Evolutionary conservation across 2,113 vertebrate genomes (phyloP), one percentile per base, ranked within the genome.

Genomic region (Tragelaphus buxtoni): DNA sequence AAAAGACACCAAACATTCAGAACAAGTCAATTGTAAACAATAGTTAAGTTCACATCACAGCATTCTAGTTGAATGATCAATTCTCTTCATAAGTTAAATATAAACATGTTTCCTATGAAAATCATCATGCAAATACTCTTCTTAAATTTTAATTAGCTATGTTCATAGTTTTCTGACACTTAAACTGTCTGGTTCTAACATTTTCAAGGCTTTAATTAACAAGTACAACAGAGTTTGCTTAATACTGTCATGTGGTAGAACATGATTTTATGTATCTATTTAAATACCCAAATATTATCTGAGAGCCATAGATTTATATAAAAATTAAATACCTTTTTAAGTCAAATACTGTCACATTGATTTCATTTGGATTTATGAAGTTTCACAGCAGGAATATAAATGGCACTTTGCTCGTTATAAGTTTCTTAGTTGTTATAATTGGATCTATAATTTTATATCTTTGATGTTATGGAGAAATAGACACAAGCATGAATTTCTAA

Each of bases 121-220:
- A 95, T 4, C 11, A 53, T 69, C 79, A 89, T 92, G n/a, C 22
- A 97, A 90, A 92, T 63, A 94, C 88, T 93, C 47, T 81, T 97
- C 14, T 93, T 65, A 96, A 86, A 87, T 96, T 95, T 95, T 97
- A 97, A 96, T 98, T 97, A 98, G 39, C 30, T 51, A 92, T 95
- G 32, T 95, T 98, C 88, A 91, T 90, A 87, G 90, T 97, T 97
- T 26, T 26, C 82, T 96, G 83, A 97, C 82, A 97, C 74, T 91
- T 94, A 95, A 96, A 95, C 35, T 94, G 39, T 87, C 35, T 97
- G n/a, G n/a, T 96, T 91, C 94, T 97, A 98, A 97, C 96, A 97
- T 84, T 98, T 98, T 72, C 74, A 97, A 96, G 45, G 63, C 81
- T 95, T 98, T 98, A 97, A 98, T 97, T 97, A 97, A 97, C 81